Base-by-base conservation (phyloP, 2,888 invertebrate genomes). In the Cephus sareptanus region DNA sequence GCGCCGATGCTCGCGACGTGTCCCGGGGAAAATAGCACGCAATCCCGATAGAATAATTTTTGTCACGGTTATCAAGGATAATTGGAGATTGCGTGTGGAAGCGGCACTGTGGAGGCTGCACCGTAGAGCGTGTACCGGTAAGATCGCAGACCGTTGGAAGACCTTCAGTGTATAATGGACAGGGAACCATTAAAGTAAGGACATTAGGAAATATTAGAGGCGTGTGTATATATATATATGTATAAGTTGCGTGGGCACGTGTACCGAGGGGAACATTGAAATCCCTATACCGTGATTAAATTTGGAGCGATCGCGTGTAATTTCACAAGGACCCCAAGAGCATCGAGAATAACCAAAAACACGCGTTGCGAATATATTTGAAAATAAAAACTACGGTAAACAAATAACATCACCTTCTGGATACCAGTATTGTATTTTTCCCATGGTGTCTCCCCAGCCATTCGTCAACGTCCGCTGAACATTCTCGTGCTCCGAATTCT, bases 371-470 rank as follows among this genome's bases (percentile, higher is more conserved):
- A 56, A 56, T 56, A 56, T 56, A 23, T 23, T 23, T 56, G 56
- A 23, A 56, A 23, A 56, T 56, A 9, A 9, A 9, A 1, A 23
- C 23, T 23, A 56, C 2, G 56, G 2, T 56, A 1, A 56, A 9
- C 2, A 23, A 56, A 9, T 23, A 23, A 31, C 71, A 11, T 71
- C 71, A 91, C 91, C 90, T 91, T 90, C 90, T 75, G 90, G 91
- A 81, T 87, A 86, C 91, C 90, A 91, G 82, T 91, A 89, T 81
- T 91, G 90, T 82, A 91, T 91, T 82, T 89, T 89, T 40, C 88
- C 89, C 89, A 90, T 90, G 31, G 88, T 90, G 82, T 89, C 88
- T 77, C 81, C 86, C 87, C 87, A 90, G 78, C 86, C 87, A 76
- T 89, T 87, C 12, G 80, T 79, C 78, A 81, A 73, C 12, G 69